Evolutionary conservation across 30 jellyfish, hydroid and myxozoan species (phyloP), one percentile per base, ranked within the genome.

Genomic region (Turritopsis rubra): DNA sequence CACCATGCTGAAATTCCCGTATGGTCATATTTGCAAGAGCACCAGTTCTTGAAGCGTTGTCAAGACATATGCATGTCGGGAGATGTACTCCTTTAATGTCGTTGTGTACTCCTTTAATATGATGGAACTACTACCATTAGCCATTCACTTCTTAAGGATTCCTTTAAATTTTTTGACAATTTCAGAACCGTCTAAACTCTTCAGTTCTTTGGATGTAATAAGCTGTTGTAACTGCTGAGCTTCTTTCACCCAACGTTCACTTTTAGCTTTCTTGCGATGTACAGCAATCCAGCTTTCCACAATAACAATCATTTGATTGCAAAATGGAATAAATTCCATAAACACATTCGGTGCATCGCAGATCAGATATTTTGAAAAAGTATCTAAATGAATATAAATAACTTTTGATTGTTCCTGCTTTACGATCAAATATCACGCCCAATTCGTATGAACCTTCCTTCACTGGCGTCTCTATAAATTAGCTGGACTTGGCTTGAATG

Each of bases 31-130:
- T 79, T 31, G 86, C 86, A 18, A 79, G 20, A n/a, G 86, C 86
- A 18, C 86, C 86, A 25, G 84, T 29, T 53, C 86, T 52, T 79
- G 86, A 79, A 31, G 86, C 86, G 54, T 79, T 79, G 86, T 79
- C 85, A 18, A 79, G 20, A 24, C 83, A 53, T 31, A 79, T 18
- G 16, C 29, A 53, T 18, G 86, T 79, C 8, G 53, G 18, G 8
- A 79, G 28, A 19, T 30, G 30, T 18, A 30, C 86, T 19, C 86
- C n/a, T n/a, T n/a, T n/a, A n/a, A 19, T 17, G 20, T 83, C 21
- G 82, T 19, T 19, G 84, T 18, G 25, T 8, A 79, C 8, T 71
- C 28, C 72, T 54, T 54, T 18, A 54, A 54, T 19, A 28, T 24
- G 19, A 23, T 19, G 23, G 28, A 18, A 17, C 23, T 71, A 16